Percentiles rank a stretch among this genome's conserved stretches.
Conservation (phyloP, 2,113 vertebrate species). For the Hemibagrus wyckioides region DNA sequence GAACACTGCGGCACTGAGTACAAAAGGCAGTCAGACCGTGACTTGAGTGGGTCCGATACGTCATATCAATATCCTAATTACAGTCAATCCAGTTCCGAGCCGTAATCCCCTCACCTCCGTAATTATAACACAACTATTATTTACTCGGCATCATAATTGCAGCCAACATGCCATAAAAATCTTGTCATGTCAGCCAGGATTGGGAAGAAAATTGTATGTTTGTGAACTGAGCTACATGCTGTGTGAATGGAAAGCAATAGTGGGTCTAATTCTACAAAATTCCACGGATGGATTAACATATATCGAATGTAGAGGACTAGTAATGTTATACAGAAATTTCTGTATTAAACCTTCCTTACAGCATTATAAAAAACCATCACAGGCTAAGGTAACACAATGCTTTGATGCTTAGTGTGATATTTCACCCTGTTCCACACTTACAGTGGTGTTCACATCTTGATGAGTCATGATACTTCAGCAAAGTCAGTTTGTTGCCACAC, state of each 20-base stretch:
- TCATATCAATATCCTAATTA: conserved; percentile 31
- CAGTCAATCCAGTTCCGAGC: conserved; percentile 21
- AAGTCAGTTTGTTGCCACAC: conserved; percentile 19
- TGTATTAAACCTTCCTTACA: conserved; percentile 11
- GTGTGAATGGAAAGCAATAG: not conserved
- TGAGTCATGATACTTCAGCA: conserved; percentile 66
- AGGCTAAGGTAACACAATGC: conserved; percentile 36
- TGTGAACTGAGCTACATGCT: not conserved
- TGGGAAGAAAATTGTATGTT: conserved; percentile 21
- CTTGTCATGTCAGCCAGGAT: not conserved
- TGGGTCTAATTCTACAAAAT: not conserved
- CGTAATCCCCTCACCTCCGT: conserved; percentile 9
- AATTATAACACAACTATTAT: conserved; percentile 16
- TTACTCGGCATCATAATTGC: conserved; percentile 20
- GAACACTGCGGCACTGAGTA: not conserved
- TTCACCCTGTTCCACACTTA: conserved; percentile 63
- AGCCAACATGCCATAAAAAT: conserved; percentile 12
- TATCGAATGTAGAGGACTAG: not conserved
- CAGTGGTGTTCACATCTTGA: conserved; percentile 60
- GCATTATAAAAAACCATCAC: conserved; percentile 9
- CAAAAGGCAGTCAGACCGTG: not conserved
- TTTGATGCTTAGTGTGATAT: conserved; percentile 60
- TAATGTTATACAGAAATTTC: not conserved
- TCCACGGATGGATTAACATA: not conserved
- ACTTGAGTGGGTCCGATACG: conserved; percentile 1